Evolutionary conservation across 2,113 vertebrate species (phyloP).

Genomic region (Ranitomeya imitator): DNA sequence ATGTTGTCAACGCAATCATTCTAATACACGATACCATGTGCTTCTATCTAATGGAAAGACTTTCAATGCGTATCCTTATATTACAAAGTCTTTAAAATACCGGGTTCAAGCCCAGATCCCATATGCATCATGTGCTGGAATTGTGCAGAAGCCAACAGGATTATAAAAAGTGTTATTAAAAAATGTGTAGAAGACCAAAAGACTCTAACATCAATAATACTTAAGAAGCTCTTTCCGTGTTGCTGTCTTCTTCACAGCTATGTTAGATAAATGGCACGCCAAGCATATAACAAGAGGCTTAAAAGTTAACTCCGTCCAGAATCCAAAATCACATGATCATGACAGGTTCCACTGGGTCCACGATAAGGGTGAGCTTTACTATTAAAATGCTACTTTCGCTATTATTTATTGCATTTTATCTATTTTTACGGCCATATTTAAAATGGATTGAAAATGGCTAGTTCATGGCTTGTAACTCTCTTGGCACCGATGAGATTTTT

Average conservation of each 20-base stretch:
- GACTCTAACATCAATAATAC: neutral
- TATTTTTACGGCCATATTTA: neutral
- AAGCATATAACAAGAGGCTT: neutral
- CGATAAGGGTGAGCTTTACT: neutral
- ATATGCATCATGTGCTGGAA: neutral
- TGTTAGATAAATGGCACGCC: neutral
- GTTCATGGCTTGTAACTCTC: neutral
- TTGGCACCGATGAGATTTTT: neutral
- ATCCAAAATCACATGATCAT: neutral
- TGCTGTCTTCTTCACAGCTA: neutral
- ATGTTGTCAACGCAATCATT: constrained; percentile 26
- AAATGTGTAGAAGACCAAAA: neutral
- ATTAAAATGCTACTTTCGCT: neutral
- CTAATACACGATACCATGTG: neutral
- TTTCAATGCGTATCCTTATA: neutral
- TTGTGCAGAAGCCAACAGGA: neutral
- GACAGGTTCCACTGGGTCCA: neutral
- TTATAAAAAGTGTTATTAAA: neutral
- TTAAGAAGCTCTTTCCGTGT: neutral
- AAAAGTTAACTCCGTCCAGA: neutral
- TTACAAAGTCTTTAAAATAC: neutral
- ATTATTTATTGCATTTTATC: neutral
- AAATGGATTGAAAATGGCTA: neutral
- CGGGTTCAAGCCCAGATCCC: neutral
- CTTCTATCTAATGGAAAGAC: neutral